phyloP scores from a whole-genome alignment of 2,113 vertebrate species.

The Pogonocichla stellata region DNA sequence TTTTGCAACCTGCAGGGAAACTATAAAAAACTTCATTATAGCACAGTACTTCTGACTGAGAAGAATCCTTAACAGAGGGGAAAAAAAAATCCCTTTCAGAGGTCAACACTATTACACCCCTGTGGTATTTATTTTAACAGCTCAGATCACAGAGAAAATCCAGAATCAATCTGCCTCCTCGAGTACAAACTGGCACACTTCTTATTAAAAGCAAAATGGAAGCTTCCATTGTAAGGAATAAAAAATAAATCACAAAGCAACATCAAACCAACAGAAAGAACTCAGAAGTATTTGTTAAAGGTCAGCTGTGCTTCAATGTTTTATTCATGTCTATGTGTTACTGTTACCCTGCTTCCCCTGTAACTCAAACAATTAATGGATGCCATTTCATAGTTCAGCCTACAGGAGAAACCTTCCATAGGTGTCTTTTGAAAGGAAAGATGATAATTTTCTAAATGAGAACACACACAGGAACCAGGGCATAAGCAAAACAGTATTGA shows the following conservation, averaged over 20 bases:
- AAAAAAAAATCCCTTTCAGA: conserved; percentile 38
- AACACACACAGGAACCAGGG: not conserved
- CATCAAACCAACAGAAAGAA: conserved; percentile 41
- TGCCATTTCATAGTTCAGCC: not conserved
- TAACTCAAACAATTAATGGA: conserved; percentile 37
- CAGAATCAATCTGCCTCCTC: conserved; percentile 52
- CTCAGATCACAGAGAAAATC: conserved; percentile 61
- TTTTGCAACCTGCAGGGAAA: conserved; percentile 63
- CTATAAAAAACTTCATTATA: conserved; percentile 65
- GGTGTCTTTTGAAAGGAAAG: not conserved
- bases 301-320: conserved; percentile 37
- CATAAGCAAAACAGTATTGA: not conserved
- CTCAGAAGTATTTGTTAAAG: conserved; percentile 46
- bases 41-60: conserved; percentile 30
- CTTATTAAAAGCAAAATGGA: conserved; percentile 56
- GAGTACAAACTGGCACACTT: conserved; percentile 29
- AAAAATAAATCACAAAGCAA: conserved; percentile 56
- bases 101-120: conserved; percentile 58
- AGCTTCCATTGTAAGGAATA: conserved; percentile 45
- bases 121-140: conserved; percentile 70
- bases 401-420: not conserved
- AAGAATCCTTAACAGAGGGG: conserved; percentile 16
- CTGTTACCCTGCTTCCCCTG: not conserved
- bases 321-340: conserved; percentile 27
- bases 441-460: conserved; percentile 20